phyloP scores from a whole-genome alignment of 53 echinoderm and acorn worm genomes.

The Holothuria leucospilota region DNA sequence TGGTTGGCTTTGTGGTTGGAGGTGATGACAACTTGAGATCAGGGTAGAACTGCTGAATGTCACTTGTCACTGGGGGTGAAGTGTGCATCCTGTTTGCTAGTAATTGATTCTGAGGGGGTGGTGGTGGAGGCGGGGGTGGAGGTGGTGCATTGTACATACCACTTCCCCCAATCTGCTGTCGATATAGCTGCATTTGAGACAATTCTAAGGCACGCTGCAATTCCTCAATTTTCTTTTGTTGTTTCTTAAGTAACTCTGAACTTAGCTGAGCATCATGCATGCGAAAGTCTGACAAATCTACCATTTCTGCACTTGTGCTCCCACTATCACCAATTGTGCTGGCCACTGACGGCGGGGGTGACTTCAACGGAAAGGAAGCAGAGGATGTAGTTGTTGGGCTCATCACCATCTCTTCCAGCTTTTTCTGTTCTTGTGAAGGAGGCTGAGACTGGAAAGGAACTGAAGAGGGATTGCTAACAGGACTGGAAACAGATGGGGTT shows the following conservation, averaged over 20 bases:
- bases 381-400: conserved; percentile 39
- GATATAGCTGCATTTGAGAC: conserved; percentile 83
- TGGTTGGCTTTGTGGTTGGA: conserved; percentile 62
- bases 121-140: conserved; percentile 75
- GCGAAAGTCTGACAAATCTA: conserved; percentile 66
- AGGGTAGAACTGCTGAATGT: conserved; percentile 30
- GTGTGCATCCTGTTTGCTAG: conserved; percentile 22
- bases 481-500: conserved; percentile 51
- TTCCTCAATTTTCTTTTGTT: conserved; percentile 90
- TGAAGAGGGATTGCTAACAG: conserved; percentile 24
- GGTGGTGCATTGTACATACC: conserved; percentile 49
- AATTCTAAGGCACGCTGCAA: conserved; percentile 82
- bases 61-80: conserved; percentile 11
- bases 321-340: conserved; percentile 47
- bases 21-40: conserved; percentile 43
- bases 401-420: conserved; percentile 28
- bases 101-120: conserved; percentile 51
- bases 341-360: conserved; percentile 58
- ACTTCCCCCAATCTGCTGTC: conserved; percentile 50
- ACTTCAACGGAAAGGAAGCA: conserved; percentile 38
- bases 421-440: conserved; percentile 23
- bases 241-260: conserved; percentile 79
- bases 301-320: conserved; percentile 70
- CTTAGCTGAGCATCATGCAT: conserved; percentile 40
- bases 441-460: conserved; percentile 13